Conservation (phyloP, 2,888 invertebrate genomes). For the Beris chalybata region DNA sequence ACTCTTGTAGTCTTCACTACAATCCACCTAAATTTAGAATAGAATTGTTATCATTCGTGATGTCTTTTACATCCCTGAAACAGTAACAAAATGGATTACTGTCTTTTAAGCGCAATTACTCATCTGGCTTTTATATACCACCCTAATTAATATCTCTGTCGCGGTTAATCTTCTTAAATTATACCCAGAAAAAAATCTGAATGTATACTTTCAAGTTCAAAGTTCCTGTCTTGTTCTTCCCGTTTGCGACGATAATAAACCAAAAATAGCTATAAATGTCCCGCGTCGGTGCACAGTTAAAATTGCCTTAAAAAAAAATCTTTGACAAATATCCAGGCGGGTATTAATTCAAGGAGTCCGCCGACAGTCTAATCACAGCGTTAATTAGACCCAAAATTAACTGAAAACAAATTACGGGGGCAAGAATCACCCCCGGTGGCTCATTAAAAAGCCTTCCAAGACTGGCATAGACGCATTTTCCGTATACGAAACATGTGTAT, state of each 20-base stretch:
- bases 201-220: conserved; percentile 14
- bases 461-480: background rate
- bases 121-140: too few species aligned
- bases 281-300: conserved; percentile 14
- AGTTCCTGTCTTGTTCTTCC: conserved; percentile 25
- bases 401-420: conserved; percentile 38
- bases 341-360: conserved; percentile 30
- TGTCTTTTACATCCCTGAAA: too few species aligned
- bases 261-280: conserved; percentile 36
- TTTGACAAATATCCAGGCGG: conserved; percentile 12
- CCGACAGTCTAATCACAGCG: conserved; percentile 37
- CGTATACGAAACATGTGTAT: background rate
- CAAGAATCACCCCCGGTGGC: conserved; percentile 23
- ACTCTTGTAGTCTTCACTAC: too few species aligned
- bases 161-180: too few species aligned
- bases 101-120: too few species aligned
- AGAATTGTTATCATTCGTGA: too few species aligned
- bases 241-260: conserved; percentile 17
- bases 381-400: conserved; percentile 38
- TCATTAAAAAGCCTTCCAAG: conserved; percentile 25
- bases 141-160: too few species aligned
- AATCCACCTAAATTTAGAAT: too few species aligned
- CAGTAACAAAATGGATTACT: too few species aligned
- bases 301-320: conserved; percentile 25
- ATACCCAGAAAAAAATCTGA: too few species aligned